These are phyloP conservation scores for Iselma pallidipennis DNA, from an alignment of 2,888 invertebrate genomes.

Conservation along the genomic window DNA sequence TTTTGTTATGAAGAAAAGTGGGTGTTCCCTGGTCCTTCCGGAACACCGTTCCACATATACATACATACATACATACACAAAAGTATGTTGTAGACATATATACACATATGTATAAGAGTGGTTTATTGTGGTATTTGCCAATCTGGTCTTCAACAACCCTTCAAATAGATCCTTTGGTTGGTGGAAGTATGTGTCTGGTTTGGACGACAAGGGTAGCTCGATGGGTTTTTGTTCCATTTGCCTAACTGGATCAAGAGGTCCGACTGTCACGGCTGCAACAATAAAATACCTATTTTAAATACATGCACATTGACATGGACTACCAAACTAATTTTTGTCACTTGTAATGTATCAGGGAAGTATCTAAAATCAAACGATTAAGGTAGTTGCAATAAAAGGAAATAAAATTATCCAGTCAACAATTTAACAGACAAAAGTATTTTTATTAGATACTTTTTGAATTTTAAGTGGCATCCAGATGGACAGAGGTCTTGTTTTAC, in stretches of 20 bases:
- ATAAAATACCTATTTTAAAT: not conserved
- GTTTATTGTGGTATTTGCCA: not conserved
- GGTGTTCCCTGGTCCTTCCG: slow-evolving; percentile 53
- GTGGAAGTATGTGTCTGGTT: not conserved
- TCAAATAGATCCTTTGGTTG: not conserved
- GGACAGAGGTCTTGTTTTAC: no score
- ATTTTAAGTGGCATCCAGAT: no score
- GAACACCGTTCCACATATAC: slow-evolving; percentile 41
- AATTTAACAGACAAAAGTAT: no score
- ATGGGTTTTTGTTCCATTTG: not conserved
- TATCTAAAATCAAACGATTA: no score
- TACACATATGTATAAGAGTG: no score
- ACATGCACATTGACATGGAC: no score
- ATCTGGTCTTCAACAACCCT: not conserved
- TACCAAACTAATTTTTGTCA: not conserved
- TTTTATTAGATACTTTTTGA: no score
- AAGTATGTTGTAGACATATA: no score
- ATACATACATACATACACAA: not conserved
- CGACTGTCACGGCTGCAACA: not conserved
- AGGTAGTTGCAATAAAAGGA: no score
- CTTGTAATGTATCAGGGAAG: not conserved
- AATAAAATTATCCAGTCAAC: no score
- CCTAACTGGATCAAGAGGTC: not conserved
- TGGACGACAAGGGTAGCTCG: not conserved
- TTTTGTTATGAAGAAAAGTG: slow-evolving; percentile 47